These are phyloP conservation scores for Drosophila rubida DNA, from an alignment of 2,888 invertebrate genomes.

Conservation along the genomic window DNA sequence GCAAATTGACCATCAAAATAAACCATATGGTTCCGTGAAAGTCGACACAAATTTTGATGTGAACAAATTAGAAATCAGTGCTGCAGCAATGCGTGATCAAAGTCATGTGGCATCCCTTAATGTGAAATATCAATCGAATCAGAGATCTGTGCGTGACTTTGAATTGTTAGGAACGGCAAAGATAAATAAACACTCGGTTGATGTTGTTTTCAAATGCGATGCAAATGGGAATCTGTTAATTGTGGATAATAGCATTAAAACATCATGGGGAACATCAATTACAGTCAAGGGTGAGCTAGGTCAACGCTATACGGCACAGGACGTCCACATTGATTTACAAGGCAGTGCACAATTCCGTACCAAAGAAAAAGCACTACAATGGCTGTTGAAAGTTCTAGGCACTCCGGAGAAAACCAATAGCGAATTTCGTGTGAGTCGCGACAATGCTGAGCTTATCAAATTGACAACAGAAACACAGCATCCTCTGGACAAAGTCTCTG, in stretches of 20 bases:
- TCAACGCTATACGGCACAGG: conserved; percentile 74
- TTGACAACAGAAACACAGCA: conserved; percentile 77
- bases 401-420: conserved; percentile 83
- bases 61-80: conserved; percentile 85
- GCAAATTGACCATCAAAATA: conserved; percentile 54
- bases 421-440: conserved; percentile 82
- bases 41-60: conserved; percentile 85
- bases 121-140: conserved; percentile 85
- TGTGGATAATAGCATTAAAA: conserved; percentile 73
- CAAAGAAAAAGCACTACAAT: conserved; percentile 78
- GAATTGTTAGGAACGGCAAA: conserved; percentile 87
- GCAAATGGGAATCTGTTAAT: conserved; percentile 83
- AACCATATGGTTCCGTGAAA: conserved; percentile 69
- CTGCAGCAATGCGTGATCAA: conserved; percentile 87
- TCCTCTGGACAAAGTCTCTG: conserved; percentile 83
- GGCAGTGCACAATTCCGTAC: conserved; percentile 72
- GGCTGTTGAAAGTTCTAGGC: conserved; percentile 74
- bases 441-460: conserved; percentile 73
- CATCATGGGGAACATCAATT: conserved; percentile 82
- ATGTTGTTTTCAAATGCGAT: conserved; percentile 73
- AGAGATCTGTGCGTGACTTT: conserved; percentile 84
- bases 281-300: conserved; percentile 81
- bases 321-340: conserved; percentile 80
- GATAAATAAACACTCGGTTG: conserved; percentile 81
- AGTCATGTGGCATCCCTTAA: conserved; percentile 87